phyloP scores from a whole-genome alignment of 1,140 invertebrate genomes.

The Pantala flavescens region DNA sequence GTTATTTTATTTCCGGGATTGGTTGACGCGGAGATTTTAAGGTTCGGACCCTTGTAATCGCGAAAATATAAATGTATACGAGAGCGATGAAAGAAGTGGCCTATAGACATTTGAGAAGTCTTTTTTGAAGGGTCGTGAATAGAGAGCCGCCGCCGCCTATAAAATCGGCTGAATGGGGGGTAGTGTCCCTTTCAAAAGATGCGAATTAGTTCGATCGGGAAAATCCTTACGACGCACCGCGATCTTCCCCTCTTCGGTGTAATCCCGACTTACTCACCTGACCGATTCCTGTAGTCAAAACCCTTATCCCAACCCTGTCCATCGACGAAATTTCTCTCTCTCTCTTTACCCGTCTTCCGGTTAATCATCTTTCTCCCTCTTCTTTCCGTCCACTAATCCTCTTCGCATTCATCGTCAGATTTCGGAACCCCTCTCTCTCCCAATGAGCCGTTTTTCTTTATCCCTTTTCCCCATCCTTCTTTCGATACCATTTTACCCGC shows the following conservation, averaged over 20 bases:
- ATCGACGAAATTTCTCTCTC: conserved; percentile 1
- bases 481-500: neutral
- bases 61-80: too few species aligned
- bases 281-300: conserved; percentile 4
- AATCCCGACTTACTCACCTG: conserved; percentile 7
- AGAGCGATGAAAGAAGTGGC: too few species aligned
- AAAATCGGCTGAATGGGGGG: neutral
- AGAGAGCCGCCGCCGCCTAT: too few species aligned
- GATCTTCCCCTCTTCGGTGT: neutral
- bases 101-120: too few species aligned
- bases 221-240: neutral
- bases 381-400: neutral
- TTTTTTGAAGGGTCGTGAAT: too few species aligned
- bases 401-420: neutral
- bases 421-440: neutral
- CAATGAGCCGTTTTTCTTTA: neutral
- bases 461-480: neutral
- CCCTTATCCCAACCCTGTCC: neutral
- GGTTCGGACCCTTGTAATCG: too few species aligned
- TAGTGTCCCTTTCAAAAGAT: neutral
- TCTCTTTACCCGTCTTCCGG: neutral
- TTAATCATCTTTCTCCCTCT: conserved; percentile 1
- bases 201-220: neutral
- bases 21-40: too few species aligned
- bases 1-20: too few species aligned